These are phyloP conservation scores for Torymus auratus DNA, from an alignment of 2,888 invertebrate species.

Conservation along the genomic window DNA sequence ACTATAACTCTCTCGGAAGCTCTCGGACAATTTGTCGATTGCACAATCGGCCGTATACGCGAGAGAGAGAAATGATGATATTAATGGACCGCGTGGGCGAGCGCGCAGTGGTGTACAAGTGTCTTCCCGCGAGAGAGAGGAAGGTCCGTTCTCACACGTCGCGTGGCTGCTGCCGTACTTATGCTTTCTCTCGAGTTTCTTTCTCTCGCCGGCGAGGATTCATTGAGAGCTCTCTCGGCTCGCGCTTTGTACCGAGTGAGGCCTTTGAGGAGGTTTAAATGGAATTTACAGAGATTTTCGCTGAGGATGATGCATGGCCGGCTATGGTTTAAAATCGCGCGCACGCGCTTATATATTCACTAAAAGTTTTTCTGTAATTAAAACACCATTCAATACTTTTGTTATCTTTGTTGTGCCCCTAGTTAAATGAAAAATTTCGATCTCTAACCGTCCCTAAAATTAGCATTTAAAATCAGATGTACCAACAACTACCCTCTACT, in stretches of 20 bases:
- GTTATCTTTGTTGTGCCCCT: too few species aligned
- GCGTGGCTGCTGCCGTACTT: too few species aligned
- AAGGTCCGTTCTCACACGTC: conserved; percentile 9
- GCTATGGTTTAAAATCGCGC: too few species aligned
- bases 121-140: conserved; percentile 12
- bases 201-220: not conserved
- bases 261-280: conserved; percentile 6
- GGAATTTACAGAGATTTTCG: conserved; percentile 9
- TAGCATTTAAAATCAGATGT: too few species aligned
- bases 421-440: too few species aligned
- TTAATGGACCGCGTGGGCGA: conserved; percentile 45
- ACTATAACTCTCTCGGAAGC: not conserved
- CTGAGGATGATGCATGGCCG: not conserved
- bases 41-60: conserved; percentile 26
- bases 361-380: too few species aligned
- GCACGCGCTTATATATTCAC: too few species aligned
- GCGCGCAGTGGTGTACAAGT: conserved; percentile 10
- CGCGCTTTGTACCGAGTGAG: not conserved
- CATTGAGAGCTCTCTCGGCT: not conserved
- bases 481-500: too few species aligned
- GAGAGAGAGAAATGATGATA: conserved; percentile 14
- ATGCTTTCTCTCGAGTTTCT: not conserved
- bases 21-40: conserved; percentile 47
- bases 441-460: too few species aligned
- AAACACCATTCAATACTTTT: too few species aligned